Evolutionary conservation across 2,888 invertebrate species (phyloP), one percentile per base, ranked within the genome.

Genomic region (Keiferia lycopersicella): DNA sequence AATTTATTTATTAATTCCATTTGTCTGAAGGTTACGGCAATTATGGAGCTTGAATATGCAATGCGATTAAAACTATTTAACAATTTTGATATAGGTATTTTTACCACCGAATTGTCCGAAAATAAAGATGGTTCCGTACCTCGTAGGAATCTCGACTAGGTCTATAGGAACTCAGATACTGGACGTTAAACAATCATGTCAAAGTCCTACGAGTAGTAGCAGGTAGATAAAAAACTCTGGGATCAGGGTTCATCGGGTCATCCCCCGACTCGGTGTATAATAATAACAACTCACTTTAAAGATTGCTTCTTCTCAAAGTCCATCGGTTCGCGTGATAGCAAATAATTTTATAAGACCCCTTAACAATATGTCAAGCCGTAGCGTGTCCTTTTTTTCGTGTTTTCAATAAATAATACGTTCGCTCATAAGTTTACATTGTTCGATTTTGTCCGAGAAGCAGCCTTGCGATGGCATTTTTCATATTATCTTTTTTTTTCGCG

Each of bases 271-370:
- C n/a, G n/a, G n/a, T n/a, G n/a, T n/a, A n/a, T n/a, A n/a, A n/a
- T n/a, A n/a, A n/a, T n/a, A n/a, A n/a, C 81, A 81, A 82, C 78
- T 80, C 78, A 77, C 78, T 78, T 80, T 72, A 70, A 78, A 79
- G 76, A 80, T 85, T 81, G 81, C 85, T 83, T 82, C 85, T 84
- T 81, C 79, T 83, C 82, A 83, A 82, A 84, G 81, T 80, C 80
- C 68, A 74, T 73, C 73, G 84, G 81, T 83, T 90, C 86, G 90
- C 89, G 88, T 90, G 89, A 90, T 89, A 88, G 88, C 88, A 88
- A 91, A 89, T 90, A 90, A 91, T 89, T 89, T 90, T 87, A 89
- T 89, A 89, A 85, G 84, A 79, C 75, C 87, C 83, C 80, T 88
- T 86, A 87, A 85, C 89, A 90, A 91, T 90, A 91, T 91, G 91